Conservation (phyloP, 2,113 vertebrate species). For the Halichoeres trimaculatus region DNA sequence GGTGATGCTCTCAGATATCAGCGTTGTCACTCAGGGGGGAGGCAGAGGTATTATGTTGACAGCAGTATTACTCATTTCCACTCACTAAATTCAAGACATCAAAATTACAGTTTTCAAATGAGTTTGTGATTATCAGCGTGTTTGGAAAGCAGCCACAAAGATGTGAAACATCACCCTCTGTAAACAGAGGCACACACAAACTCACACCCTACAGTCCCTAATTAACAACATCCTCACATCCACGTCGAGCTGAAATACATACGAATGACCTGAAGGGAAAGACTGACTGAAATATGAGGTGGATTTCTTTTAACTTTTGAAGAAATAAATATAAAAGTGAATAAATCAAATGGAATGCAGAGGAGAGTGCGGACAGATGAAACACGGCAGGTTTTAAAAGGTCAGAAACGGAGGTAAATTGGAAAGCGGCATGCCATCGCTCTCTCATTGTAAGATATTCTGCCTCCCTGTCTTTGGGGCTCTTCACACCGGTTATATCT, state of each 20-base stretch:
- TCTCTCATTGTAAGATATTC: slow-evolving; percentile 46
- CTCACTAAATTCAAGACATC: slow-evolving; percentile 10
- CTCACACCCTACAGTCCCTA: slow-evolving; percentile 7
- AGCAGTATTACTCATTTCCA: not conserved
- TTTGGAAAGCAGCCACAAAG: slow-evolving; percentile 21
- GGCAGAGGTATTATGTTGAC: slow-evolving; percentile 14
- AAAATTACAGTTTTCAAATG: slow-evolving; percentile 11
- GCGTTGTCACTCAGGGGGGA: slow-evolving; percentile 6
- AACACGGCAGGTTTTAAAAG: slow-evolving; percentile 49
- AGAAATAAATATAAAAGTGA: slow-evolving; percentile 23
- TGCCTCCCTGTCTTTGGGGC: slow-evolving; percentile 42
- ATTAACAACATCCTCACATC: not conserved
- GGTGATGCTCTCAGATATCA: slow-evolving; percentile 11
- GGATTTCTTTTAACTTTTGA: slow-evolving; percentile 17
- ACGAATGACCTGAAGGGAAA: slow-evolving; percentile 23
- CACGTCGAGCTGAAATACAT: slow-evolving; percentile 36
- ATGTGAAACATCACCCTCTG: slow-evolving; percentile 3
- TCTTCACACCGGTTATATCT: slow-evolving; percentile 58
- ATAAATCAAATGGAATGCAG: slow-evolving; percentile 26
- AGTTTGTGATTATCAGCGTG: slow-evolving; percentile 18
- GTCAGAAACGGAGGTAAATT: slow-evolving; percentile 60
- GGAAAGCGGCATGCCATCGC: slow-evolving; percentile 44
- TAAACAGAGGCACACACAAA: slow-evolving; percentile 20
- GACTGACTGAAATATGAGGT: not conserved
- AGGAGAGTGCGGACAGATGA: slow-evolving; percentile 31